These are phyloP conservation scores for Cylindroiulus punctatus DNA, from an alignment of 2,888 invertebrate genomes.

Conservation along the genomic window DNA sequence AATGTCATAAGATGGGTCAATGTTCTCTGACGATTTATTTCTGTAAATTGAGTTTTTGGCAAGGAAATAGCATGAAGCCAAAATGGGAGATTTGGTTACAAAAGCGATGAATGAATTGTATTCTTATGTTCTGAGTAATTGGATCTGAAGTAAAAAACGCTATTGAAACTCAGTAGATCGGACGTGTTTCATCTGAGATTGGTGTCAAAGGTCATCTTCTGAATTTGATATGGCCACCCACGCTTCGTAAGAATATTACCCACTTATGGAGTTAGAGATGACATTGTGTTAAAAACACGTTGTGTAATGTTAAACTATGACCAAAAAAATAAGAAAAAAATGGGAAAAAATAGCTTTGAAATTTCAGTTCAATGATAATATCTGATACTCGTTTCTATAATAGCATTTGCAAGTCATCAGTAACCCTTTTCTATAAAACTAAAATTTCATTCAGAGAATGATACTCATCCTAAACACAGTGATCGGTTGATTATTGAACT, in stretches of 20 bases:
- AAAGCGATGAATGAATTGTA: conserved; percentile 18
- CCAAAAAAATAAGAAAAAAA: no score
- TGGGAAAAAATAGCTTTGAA: no score
- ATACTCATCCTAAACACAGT: no score
- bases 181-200: conserved; percentile 7
- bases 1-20: neutral
- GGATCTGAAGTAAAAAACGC: neutral
- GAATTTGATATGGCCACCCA: neutral
- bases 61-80: conserved; percentile 1
- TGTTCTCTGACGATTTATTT: neutral
- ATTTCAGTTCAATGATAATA: no score
- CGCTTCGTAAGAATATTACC: neutral
- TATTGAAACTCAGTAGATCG: neutral
- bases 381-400: neutral
- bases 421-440: neutral
- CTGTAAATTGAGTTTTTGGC: neutral
- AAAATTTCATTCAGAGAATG: no score
- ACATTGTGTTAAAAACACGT: neutral
- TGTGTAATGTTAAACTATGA: neutral
- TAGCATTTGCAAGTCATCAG: neutral
- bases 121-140: neutral
- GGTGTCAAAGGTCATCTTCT: neutral
- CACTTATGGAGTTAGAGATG: no score
- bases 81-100: neutral
- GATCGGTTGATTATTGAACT: no score